Evolutionary conservation across 2,113 vertebrate genomes (phyloP), one percentile per base, ranked within the genome.

Genomic region (Microtus oregoni): DNA sequence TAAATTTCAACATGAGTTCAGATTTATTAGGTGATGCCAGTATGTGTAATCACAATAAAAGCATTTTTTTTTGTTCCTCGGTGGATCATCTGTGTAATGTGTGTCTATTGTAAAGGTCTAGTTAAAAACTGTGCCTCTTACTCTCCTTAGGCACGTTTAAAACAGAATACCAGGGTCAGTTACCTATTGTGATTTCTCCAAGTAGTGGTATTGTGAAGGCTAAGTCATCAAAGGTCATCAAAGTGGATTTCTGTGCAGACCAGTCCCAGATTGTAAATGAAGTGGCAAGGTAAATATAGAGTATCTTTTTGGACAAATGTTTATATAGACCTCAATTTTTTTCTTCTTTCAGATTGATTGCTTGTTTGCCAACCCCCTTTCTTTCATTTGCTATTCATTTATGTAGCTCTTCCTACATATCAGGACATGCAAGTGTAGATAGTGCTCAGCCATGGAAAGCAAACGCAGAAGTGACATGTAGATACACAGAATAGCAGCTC

Each of bases 241-340:
- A 98, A 98, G 98, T 99, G 65, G 98, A 98, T 94, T 97, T 99
- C 50, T 98, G 97, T 94, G 98, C 99, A 81, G 98, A 99, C 86
- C 44, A 91, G 38, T 98, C 99, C 0, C 95, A 95, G 86, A 35
- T 90, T 93, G 98, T 99, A 91, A 91, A 98, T 15, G 98, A 99
- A 97, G 41, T 96, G 22, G 97, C 98, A 55, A 97, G 90, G 99
- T 99, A 98, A 99, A 99, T 98, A 1, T 73, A 58, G 73, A 55
- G 12, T 73, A 17, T 28, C 4, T 17, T 55, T 55, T 70, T 95
- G n/a, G 5, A 38, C 24, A 83, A 93, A 85, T 90, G 96, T 22
- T 94, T 95, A 47, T 86, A 14, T 22, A 35, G 13, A 90, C 61
- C 24, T 89, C 83, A 86, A 65, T 55, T 1, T 95, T 92, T 88